Conservation (phyloP, 2,888 invertebrate genomes). For the Cataglyphis cursor region DNA sequence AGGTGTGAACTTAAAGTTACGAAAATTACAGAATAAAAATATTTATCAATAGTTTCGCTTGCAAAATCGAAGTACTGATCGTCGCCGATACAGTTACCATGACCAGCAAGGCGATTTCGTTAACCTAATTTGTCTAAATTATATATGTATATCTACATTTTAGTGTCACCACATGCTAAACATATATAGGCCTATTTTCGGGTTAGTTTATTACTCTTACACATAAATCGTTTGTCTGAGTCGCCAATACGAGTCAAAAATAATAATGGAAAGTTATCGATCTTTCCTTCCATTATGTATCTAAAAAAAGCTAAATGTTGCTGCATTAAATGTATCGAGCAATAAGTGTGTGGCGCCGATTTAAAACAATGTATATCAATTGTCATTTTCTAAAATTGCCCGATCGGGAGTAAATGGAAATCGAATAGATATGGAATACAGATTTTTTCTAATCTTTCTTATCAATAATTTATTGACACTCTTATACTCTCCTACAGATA, state of each 20-base stretch:
- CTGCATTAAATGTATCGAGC: slow-evolving; percentile 64
- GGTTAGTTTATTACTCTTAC: slow-evolving; percentile 75
- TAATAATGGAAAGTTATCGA: slow-evolving; percentile 40
- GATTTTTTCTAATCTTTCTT: slow-evolving; percentile 75
- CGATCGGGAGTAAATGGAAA: slow-evolving; percentile 58
- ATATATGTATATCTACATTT: slow-evolving; percentile 35
- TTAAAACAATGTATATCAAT: slow-evolving; percentile 65
- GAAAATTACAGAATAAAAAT: slow-evolving; percentile 30
- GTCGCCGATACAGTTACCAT: slow-evolving; percentile 64
- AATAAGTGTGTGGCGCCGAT: slow-evolving; percentile 65
- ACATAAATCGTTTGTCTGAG: slow-evolving; percentile 65
- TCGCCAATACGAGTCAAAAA: slow-evolving; percentile 74
- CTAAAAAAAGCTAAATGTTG: slow-evolving; percentile 48
- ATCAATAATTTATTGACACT: slow-evolving; percentile 74
- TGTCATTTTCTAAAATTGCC: slow-evolving; percentile 63
- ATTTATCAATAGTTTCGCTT: slow-evolving; percentile 44
- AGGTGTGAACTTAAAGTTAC: slow-evolving; percentile 35
- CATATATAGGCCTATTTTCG: slow-evolving; percentile 74
- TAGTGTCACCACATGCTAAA: slow-evolving; percentile 49
- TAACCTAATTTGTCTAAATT: slow-evolving; percentile 48
- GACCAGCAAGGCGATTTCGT: slow-evolving; percentile 40
- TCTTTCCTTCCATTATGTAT: slow-evolving; percentile 49
- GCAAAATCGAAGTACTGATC: slow-evolving; percentile 43
- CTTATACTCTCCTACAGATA: slow-evolving; percentile 71
- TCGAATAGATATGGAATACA: slow-evolving; percentile 66